These are phyloP conservation scores for Drosophila quadrilineata DNA, from an alignment of 1,140 invertebrate species.

Conservation along the genomic window DNA sequence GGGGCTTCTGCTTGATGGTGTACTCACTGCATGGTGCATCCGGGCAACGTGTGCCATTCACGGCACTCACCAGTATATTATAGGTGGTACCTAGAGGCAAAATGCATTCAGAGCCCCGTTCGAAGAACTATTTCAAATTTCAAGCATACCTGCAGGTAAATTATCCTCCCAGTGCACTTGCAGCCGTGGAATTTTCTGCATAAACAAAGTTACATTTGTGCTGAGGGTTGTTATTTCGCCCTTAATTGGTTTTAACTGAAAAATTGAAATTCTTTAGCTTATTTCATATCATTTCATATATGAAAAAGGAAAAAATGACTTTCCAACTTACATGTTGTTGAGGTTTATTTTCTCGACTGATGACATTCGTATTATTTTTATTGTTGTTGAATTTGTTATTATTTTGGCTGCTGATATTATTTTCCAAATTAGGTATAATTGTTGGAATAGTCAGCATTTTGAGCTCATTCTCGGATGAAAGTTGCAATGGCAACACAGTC, in stretches of 20 bases:
- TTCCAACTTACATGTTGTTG: constrained; percentile 1
- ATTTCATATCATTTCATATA: no score
- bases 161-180: constrained; percentile 69
- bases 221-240: constrained; percentile 48
- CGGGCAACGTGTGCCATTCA: constrained; percentile 62
- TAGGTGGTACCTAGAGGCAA: constrained; percentile 56
- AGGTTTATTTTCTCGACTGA: neutral
- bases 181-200: constrained; percentile 58
- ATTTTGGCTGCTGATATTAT: neutral
- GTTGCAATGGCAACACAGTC: neutral
- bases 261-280: neutral
- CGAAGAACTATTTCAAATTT: no score
- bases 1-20: constrained; percentile 56
- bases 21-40: constrained; percentile 69
- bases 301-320: neutral
- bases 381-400: neutral
- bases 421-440: neutral
- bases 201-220: constrained; percentile 56
- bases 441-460: neutral
- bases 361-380: neutral
- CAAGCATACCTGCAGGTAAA: no score
- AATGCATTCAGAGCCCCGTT: neutral
- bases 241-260: neutral
- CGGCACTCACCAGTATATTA: constrained; percentile 64
- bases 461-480: neutral